These are phyloP conservation scores for Cyclophora punctaria DNA, from an alignment of 2,888 invertebrate genomes.

Conservation along the genomic window DNA sequence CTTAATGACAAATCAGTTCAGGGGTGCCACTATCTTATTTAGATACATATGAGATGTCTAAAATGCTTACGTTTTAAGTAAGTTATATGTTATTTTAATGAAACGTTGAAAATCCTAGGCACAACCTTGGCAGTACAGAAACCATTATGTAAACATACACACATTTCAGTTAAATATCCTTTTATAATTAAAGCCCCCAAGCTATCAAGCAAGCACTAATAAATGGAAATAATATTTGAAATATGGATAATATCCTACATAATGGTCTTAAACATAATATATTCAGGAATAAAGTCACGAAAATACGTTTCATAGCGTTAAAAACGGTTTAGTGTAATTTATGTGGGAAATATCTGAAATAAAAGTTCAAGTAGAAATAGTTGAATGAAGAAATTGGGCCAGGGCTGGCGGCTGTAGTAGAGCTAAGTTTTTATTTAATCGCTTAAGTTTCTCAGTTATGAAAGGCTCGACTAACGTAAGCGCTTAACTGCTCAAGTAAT, in stretches of 20 bases:
- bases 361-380: slow-evolving; percentile 17
- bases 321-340: slow-evolving; percentile 7
- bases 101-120: too few relatives aligned
- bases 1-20: slow-evolving; percentile 24
- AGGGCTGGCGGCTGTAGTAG: slow-evolving; percentile 11
- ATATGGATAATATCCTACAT: slow-evolving; percentile 6
- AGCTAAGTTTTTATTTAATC: slow-evolving; percentile 9
- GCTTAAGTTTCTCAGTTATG: slow-evolving; percentile 6
- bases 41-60: too few relatives aligned
- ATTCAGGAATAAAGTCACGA: too few relatives aligned
- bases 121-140: too few relatives aligned
- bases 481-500: neutral
- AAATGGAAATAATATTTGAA: neutral
- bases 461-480: slow-evolving; percentile 2
- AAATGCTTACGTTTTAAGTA: too few relatives aligned
- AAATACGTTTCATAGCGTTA: too few relatives aligned
- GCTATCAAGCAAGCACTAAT: neutral
- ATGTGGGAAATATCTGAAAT: slow-evolving; percentile 16
- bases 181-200: too few relatives aligned
- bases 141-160: too few relatives aligned
- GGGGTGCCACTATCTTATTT: slow-evolving; percentile 14
- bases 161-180: too few relatives aligned
- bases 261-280: too few relatives aligned
- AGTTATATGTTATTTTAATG: too few relatives aligned
- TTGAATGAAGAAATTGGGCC: slow-evolving; percentile 9